Conservation (phyloP, 1,140 invertebrate genomes). For the Drosophila equinoxialis region DNA sequence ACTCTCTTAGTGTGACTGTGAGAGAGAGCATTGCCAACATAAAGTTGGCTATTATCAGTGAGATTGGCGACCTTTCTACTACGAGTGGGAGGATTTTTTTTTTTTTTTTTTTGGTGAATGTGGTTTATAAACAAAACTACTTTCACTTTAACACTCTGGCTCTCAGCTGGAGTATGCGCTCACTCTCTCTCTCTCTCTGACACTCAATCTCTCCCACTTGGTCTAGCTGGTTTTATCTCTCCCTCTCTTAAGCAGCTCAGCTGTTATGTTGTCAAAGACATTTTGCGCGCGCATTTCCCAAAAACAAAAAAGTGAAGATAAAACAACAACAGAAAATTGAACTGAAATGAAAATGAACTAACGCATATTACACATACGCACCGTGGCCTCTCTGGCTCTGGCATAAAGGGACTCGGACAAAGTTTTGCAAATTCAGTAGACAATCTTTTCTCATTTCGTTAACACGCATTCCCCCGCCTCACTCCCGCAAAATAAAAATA, state of each 20-base stretch:
- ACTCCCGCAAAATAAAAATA: constrained; percentile 15
- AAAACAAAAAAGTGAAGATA: constrained; percentile 1
- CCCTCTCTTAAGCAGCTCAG: constrained; percentile 52
- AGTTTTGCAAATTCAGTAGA: constrained; percentile 75
- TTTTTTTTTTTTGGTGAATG: constrained; percentile 17
- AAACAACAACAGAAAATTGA: constrained; percentile 36
- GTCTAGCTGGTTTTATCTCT: constrained; percentile 24
- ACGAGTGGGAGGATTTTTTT: constrained; percentile 26
- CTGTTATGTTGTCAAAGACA: constrained; percentile 67
- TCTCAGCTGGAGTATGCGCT: constrained; percentile 32
- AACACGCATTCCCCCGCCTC: constrained; percentile 53
- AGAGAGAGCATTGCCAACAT: constrained; percentile 57
- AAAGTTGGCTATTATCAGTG: constrained; percentile 69
- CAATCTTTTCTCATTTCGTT: constrained; percentile 81
- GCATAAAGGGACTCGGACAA: constrained; percentile 49
- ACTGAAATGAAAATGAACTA: constrained; percentile 39
- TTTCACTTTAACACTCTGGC: constrained; percentile 66
- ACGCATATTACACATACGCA: constrained; percentile 62
- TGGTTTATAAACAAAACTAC: constrained; percentile 75
- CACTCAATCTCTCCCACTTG: constrained; percentile 26
- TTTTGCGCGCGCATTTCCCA: constrained; percentile 75
- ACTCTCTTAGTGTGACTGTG: constrained; percentile 17
- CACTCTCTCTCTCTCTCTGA: constrained; percentile 32
- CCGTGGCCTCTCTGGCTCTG: constrained; percentile 46
- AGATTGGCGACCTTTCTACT: constrained; percentile 76